Percentiles rank a stretch among this genome's conserved stretches.
phyloP scores from a whole-genome alignment of 2,888 invertebrate species.

The Muscina levida region DNA sequence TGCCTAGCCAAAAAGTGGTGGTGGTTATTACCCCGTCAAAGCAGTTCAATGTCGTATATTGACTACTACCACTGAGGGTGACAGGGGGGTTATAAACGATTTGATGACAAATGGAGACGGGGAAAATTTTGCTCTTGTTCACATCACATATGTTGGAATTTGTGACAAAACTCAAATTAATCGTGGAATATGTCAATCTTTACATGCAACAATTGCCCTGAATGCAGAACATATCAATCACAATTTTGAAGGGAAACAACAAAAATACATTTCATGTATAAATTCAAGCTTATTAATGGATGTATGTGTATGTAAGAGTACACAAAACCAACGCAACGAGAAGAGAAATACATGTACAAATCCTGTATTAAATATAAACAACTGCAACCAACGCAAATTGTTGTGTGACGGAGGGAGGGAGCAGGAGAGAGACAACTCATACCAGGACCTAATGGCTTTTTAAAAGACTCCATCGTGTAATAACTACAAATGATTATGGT shows the following conservation, averaged over 20 bases:
- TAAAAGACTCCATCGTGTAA: conserved; percentile 51
- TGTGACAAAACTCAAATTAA: conserved; percentile 5
- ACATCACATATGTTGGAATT: conserved; percentile 19
- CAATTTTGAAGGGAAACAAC: background rate
- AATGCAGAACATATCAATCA: conserved; percentile 31
- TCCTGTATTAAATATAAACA: conserved; percentile 49
- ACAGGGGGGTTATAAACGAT: too few species aligned
- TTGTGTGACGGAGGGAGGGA: conserved; percentile 9
- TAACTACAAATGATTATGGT: conserved; percentile 57
- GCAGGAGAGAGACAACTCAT: background rate
- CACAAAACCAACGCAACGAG: background rate
- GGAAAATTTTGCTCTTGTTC: too few species aligned
- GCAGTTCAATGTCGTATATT: too few species aligned
- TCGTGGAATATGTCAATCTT: conserved; percentile 13
- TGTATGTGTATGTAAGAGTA: background rate
- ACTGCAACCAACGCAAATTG: conserved; percentile 18
- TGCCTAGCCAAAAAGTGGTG: too few species aligned
- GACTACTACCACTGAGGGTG: too few species aligned
- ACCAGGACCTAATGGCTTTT: conserved; percentile 44
- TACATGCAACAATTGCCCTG: conserved; percentile 6
- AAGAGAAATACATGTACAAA: conserved; percentile 62
- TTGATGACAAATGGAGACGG: too few species aligned
- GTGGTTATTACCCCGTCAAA: too few species aligned
- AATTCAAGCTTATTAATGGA: background rate
- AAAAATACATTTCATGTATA: background rate